Base-by-base conservation (phyloP, 2,797 vertebrate species). In the Limosa lapponica region DNA sequence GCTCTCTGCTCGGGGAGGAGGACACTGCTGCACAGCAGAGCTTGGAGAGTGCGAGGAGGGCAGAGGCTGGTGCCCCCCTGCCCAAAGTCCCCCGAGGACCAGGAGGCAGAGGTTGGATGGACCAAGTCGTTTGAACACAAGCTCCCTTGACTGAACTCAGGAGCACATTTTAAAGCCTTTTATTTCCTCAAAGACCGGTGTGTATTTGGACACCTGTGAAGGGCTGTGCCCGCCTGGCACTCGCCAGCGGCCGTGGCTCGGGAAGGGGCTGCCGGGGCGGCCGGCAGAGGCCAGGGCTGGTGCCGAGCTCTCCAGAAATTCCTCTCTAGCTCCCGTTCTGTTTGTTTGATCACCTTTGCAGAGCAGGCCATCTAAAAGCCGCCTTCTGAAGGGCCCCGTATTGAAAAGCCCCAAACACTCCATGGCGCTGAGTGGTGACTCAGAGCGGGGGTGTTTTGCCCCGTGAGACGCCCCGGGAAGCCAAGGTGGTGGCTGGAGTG, bases 261-360 rank as follows among this genome's bases (percentile, higher is more conserved):
- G 70, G 86, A 74, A 89, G 72, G 65, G 73, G 78, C 83, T 89
- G 52, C 81, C 86, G 52, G 79, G 85, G 66, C 84, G 57, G 52
- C 85, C 5, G 12, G 83, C 71, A 87, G 86, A 93, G 92, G 80
- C 84, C 32, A 54, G 39, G 18, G 37, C 75, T 85, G 80, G 72
- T 84, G 66, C 39, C 2, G 15, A 95, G 71, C 59, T 80, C 95
- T 96, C 80, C 82, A 94, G 72, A 94, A 93, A 95, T 94, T 91
- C 95, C 96, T 89, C 90, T 96, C 48, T 44, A 92, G 44, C 58
- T 86, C 34, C 57, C 52, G 7, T 90, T 82, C 62, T 97, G 62
- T 97, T 98, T 97, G 85, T 72, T 97, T 96, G 96, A 90, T 55
- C 78, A 69, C 61, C 90, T 93, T 85, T 89, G 83, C 57, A 55